These are phyloP conservation scores for Cotesia congregata DNA, from an alignment of 2,888 invertebrate genomes.

Conservation along the genomic window DNA sequence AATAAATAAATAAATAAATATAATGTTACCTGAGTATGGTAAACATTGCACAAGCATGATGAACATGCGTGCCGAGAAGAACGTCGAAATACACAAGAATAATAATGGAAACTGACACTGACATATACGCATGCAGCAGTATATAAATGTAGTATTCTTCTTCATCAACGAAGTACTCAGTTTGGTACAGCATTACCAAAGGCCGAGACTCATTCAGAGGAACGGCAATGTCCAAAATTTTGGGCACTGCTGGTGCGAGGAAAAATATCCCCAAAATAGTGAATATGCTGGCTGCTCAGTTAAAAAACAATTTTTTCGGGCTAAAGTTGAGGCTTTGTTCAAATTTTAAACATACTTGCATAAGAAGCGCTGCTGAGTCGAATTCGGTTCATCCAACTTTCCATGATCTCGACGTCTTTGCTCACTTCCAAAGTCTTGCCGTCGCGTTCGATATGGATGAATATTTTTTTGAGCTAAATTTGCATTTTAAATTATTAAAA, in stretches of 20 bases:
- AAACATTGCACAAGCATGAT: conserved; percentile 46
- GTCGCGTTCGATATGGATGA: conserved; percentile 37
- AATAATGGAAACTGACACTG: conserved; percentile 37
- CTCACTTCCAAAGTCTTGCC: conserved; percentile 22
- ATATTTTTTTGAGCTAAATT: conserved; percentile 38
- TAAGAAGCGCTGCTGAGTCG: conserved; percentile 24
- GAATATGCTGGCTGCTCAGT: conserved; percentile 36
- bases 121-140: conserved; percentile 43
- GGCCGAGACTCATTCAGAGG: conserved; percentile 45
- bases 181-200: conserved; percentile 42
- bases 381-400: conserved; percentile 30
- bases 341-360: conserved; percentile 29
- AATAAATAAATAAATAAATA: too few species aligned
- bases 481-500: background rate
- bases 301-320: too few species aligned
- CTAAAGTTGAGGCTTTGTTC: too few species aligned
- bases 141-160: conserved; percentile 43
- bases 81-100: conserved; percentile 44
- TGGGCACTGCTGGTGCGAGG: conserved; percentile 38
- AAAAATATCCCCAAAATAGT: conserved; percentile 39
- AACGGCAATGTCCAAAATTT: conserved; percentile 37
- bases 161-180: conserved; percentile 45
- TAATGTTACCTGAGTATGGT: conserved; percentile 38
- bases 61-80: conserved; percentile 42
- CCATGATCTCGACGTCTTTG: conserved; percentile 34